phyloP scores from a whole-genome alignment of 2,797 vertebrate genomes.

The Pristis pectinata region DNA sequence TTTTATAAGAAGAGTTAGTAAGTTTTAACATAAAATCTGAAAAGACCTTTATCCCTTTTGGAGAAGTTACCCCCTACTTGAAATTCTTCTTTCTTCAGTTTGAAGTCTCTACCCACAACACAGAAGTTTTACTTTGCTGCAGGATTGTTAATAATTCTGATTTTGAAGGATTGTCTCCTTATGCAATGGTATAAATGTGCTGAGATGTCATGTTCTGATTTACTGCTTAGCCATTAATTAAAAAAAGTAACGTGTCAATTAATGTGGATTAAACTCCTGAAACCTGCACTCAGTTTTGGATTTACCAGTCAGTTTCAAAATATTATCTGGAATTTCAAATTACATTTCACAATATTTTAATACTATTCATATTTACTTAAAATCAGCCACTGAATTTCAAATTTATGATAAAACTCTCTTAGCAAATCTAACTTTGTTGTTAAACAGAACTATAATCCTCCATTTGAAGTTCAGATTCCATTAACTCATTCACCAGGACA shows the following conservation, averaged over 20 bases:
- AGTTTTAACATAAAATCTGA: background rate
- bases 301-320: slow-evolving; percentile 24
- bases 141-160: background rate
- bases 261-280: background rate
- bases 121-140: background rate
- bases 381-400: background rate
- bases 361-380: background rate
- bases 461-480: background rate
- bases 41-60: background rate
- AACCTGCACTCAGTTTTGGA: background rate
- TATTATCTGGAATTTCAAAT: background rate
- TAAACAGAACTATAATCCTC: background rate
- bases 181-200: background rate
- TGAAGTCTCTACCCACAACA: background rate
- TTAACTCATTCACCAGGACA: background rate
- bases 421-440: background rate
- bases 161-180: background rate
- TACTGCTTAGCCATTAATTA: background rate
- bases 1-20: background rate
- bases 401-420: background rate
- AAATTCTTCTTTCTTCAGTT: background rate
- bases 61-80: background rate
- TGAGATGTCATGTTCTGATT: background rate
- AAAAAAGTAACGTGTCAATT: background rate
- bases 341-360: background rate